Evolutionary conservation across 2,888 invertebrate genomes (phyloP).

Genomic region (Chaitophorus viminalis): DNA sequence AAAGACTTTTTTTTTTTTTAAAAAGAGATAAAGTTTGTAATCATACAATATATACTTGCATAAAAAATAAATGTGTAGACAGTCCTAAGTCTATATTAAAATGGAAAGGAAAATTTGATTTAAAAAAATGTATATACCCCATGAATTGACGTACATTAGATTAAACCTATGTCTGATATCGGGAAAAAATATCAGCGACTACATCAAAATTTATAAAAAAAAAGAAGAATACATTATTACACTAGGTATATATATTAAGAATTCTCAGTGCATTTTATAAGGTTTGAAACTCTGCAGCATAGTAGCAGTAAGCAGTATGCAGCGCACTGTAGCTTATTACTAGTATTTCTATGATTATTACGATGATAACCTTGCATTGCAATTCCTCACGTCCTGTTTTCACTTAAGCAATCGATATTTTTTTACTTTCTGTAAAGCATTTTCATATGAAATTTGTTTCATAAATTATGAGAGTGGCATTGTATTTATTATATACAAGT

Average conservation of each 20-base stretch:
- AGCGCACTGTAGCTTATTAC: neutral
- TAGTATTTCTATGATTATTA: neutral
- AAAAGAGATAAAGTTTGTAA: too few relatives aligned
- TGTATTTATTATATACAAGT: neutral
- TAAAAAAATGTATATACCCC: too few relatives aligned
- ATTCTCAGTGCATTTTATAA: slow-evolving; percentile 22
- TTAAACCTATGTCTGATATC: too few relatives aligned
- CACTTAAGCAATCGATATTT: slow-evolving; percentile 31
- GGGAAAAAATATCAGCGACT: neutral
- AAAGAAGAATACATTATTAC: neutral
- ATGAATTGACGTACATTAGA: too few relatives aligned
- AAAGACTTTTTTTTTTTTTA: too few relatives aligned
- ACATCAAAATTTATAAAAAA: neutral
- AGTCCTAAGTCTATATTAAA: too few relatives aligned
- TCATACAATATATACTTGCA: too few relatives aligned
- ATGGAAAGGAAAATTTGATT: too few relatives aligned
- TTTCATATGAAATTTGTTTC: neutral
- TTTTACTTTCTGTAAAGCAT: neutral
- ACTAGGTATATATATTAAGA: neutral
- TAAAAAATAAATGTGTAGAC: too few relatives aligned
- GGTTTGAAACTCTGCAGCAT: neutral
- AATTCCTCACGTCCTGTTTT: slow-evolving; percentile 19
- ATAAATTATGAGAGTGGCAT: neutral
- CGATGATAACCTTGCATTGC: slow-evolving; percentile 10
- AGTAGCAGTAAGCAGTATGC: neutral